Base-by-base conservation (phyloP, 2,797 vertebrate species). In the Manis pentadactyla region DNA sequence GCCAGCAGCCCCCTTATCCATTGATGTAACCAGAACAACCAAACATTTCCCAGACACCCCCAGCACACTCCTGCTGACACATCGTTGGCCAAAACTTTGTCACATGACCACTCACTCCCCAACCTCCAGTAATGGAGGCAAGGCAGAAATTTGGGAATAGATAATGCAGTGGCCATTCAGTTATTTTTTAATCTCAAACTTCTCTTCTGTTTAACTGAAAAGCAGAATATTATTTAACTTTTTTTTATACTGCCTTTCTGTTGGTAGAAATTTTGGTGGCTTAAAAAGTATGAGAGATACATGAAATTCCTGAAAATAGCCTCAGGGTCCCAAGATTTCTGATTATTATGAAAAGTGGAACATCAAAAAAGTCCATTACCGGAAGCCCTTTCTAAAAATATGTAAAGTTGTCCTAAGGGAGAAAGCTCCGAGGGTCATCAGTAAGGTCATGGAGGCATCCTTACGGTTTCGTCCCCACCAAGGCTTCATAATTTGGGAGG, bases 291-390 rank as follows among this genome's bases (percentile, higher is more conserved):
- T 83, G 42, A 46, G 31, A 78, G 79, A 53, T 83, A 85, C 1
- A 42, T 86, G 78, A 83, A 73, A 55, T 71, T 89, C 25, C 31
- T 68, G 13, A 96, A 96, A 86, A 42, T 25, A 79, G 68, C 55
- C 21, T 64, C 13, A 34, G 25, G 4, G 11, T 87, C 86, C 93
- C 77, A 27, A 59, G 17, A 53, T 75, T 89, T 83, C 51, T 81
- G 46, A 49, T 79, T 71, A 81, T 57, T 34, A 57, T 14, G 27
- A 87, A 66, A 53, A 73, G 18, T 66, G 5, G 59, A 87, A 79
- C 9, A 31, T n/a, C 39, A 71, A 84, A 78, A n/a, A 94, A 84
- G 37, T 77, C 25, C 23, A 51, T 69, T 69, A 78, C 46, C 17
- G 5, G 17, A 90, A 68, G 5, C 4, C 4, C 23, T 25, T 90